Base-by-base conservation (phyloP, 1,140 invertebrate genomes). In the Anadara kagoshimensis region DNA sequence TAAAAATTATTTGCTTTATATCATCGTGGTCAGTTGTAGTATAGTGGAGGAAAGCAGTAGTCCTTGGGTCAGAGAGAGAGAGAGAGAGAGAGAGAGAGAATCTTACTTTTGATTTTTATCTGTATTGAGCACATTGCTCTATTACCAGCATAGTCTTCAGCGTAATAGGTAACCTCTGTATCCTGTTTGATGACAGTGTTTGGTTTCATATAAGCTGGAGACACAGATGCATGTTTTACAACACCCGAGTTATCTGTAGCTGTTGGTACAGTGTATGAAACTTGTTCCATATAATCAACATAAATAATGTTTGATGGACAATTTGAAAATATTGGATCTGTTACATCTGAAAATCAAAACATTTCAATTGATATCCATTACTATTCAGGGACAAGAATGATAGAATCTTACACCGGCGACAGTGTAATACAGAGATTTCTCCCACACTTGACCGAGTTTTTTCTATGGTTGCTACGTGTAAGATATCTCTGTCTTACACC, bases 131-230 rank as follows among this genome's bases (percentile, higher is more conserved):
- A 73, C n/a, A 12, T 62, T 26, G 64, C 71, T 12, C 12, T 53
- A 18, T 68, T 73, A 18, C 71, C 64, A 54, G 47, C 29, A 44
- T 54, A 67, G 43, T 73, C 71, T 44, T 45, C 57, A 59, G 71
- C 64, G n/a, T 24, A 54, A 45, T 67, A 73, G 14, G 36, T 44
- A 10, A 73, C 22, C 53, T 53, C 44, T 22, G 49, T 26, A 62
- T 73, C 63, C n/a, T 36, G 14, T 26, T 41, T 57, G 1, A 63
- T 43, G 26, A 61, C 47, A 29, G 20, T 56, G 1, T 51, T 47
- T 29, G 57, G 36, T 49, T 53, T 44, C 11, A 67, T 44, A 22
- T 62, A 45, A 10, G 29, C 0, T 29, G 56, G 64, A 47, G 7
- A n/a, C 10, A 67, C 51, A 10, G 29, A 43, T 7, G 61, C 22